These are phyloP conservation scores for Arion vulgaris DNA, from an alignment of 1,140 invertebrate genomes.

Conservation along the genomic window DNA sequence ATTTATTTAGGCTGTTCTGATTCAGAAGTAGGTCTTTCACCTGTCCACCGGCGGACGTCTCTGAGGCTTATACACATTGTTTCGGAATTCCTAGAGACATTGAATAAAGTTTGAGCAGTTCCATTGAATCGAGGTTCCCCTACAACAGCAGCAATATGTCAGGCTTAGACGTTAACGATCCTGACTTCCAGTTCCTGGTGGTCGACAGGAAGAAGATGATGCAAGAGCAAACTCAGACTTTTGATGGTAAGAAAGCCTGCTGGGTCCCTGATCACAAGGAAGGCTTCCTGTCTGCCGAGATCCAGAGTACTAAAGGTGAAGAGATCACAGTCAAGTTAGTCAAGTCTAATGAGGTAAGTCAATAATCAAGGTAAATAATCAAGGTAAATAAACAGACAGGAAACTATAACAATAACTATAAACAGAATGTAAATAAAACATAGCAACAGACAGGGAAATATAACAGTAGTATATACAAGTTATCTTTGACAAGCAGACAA, in stretches of 20 bases:
- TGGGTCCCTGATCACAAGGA: slow-evolving; percentile 97
- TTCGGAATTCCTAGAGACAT: slow-evolving; percentile 22
- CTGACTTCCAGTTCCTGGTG: slow-evolving; percentile 69
- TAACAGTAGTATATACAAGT: no score
- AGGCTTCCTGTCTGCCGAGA: slow-evolving; percentile 96
- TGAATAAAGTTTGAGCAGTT: neutral
- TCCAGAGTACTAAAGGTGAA: slow-evolving; percentile 98
- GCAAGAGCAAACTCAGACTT: slow-evolving; percentile 66
- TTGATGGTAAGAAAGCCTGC: slow-evolving; percentile 99
- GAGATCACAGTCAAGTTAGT: slow-evolving; percentile 85
- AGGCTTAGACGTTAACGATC: slow-evolving; percentile 60
- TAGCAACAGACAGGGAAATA: no score
- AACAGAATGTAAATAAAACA: no score
- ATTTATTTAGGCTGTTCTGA: slow-evolving; percentile 31
- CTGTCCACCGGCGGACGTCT: slow-evolving; percentile 13
- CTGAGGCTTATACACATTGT: neutral
- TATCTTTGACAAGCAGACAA: no score
- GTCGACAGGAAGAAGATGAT: slow-evolving; percentile 68
- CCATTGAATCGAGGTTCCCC: neutral
- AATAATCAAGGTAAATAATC: no score
- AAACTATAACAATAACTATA: no score
- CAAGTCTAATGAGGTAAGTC: slow-evolving; percentile 57
- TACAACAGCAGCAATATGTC: slow-evolving; percentile 26
- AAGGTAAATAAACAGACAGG: no score
- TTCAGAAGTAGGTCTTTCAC: no score